A percentile compares a stretch with the other conserved stretches of the same genome.
Conservation (phyloP, 2,113 vertebrate genomes). For the Excalfactoria chinensis region DNA sequence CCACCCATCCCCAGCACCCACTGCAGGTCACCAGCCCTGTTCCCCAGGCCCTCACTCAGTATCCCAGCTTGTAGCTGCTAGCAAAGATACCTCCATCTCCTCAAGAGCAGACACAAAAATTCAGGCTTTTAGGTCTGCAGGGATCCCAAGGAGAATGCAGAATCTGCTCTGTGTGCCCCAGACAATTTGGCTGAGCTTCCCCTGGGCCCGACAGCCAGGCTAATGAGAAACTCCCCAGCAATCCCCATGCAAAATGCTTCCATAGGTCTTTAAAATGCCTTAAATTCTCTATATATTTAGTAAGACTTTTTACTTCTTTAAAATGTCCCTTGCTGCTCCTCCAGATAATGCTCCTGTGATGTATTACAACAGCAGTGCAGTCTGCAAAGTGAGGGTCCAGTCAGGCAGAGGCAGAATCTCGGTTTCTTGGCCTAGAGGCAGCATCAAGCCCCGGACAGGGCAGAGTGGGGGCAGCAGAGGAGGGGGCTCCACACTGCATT, state of each 20-base stretch:
- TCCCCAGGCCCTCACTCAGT: background rate
- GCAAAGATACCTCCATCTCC: background rate
- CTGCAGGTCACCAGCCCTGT: fast-evolving
- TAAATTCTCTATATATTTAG: slow-evolving; percentile 79
- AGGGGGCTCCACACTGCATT: background rate
- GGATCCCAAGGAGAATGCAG: slow-evolving; percentile 52
- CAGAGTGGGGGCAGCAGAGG: background rate
- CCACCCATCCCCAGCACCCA: background rate
- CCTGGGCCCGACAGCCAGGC: slow-evolving; percentile 54
- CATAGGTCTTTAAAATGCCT: slow-evolving; percentile 80
- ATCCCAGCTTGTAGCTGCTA: background rate
- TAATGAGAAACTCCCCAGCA: slow-evolving; percentile 79
- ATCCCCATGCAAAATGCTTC: slow-evolving; percentile 72
- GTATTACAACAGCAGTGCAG: slow-evolving; percentile 46
- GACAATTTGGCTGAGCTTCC: slow-evolving; percentile 71
- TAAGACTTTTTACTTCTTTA: slow-evolving; percentile 74
- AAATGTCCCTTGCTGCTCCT: slow-evolving; percentile 69
- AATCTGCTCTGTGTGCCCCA: slow-evolving; percentile 69
- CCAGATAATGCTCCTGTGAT: slow-evolving; percentile 47
- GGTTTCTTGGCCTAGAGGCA: background rate
- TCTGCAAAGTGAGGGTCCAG: background rate
- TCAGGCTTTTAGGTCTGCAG: slow-evolving; percentile 63
- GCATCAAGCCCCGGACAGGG: background rate
- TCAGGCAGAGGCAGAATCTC: background rate
- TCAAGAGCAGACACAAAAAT: slow-evolving; percentile 21